Conservation (phyloP, 2,888 invertebrate species). For the Argyresthia goedartella region DNA sequence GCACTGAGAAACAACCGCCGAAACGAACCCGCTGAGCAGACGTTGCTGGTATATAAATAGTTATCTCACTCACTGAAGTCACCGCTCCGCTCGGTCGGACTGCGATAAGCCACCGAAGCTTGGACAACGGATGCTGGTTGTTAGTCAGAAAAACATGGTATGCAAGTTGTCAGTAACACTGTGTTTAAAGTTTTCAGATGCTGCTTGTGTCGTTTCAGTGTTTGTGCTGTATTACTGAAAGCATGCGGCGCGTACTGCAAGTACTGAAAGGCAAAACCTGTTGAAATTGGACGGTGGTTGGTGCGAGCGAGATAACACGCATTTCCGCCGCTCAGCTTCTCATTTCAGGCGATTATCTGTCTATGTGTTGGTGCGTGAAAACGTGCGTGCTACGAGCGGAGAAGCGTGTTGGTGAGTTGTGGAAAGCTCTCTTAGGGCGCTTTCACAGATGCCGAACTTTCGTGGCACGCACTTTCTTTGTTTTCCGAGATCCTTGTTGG, state of each 20-base stretch:
- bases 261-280: conserved; percentile 68
- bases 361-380: conserved; percentile 58
- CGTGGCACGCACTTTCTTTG: conserved; percentile 16
- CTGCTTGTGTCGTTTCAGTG: conserved; percentile 59
- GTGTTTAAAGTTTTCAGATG: conserved; percentile 55
- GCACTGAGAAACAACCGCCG: conserved; percentile 37
- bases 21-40: conserved; percentile 39
- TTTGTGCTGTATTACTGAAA: conserved; percentile 65
- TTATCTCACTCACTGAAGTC: conserved; percentile 37
- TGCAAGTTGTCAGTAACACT: conserved; percentile 62
- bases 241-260: conserved; percentile 60
- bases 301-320: conserved; percentile 37
- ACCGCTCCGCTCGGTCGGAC: conserved; percentile 36
- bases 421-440: conserved; percentile 64
- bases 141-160: conserved; percentile 58
- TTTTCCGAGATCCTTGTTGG: neutral
- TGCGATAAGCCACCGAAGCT: conserved; percentile 32
- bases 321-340: conserved; percentile 24
- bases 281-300: conserved; percentile 61
- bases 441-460: conserved; percentile 52
- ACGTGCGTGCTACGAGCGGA: conserved; percentile 49
- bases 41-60: conserved; percentile 53
- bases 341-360: conserved; percentile 63
- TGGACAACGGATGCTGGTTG: conserved; percentile 33
- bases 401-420: conserved; percentile 63